phyloP scores from a whole-genome alignment of 2,888 invertebrate species.

The Ferrisia virgata region DNA sequence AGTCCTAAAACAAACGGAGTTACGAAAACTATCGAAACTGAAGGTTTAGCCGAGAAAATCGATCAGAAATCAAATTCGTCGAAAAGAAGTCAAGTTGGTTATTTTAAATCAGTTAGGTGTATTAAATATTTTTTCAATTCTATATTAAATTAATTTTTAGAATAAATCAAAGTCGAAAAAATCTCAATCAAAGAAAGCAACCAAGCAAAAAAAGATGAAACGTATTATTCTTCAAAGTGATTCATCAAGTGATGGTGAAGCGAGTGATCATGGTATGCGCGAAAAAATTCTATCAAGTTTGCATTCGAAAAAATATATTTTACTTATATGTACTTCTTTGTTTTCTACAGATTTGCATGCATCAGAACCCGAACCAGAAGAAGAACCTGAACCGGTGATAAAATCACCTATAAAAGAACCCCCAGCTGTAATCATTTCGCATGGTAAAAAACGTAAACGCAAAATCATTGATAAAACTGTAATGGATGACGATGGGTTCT shows the following conservation, averaged over 20 bases:
- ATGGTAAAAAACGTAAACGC: constrained; percentile 9
- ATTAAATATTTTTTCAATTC: background rate
- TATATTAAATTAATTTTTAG: background rate
- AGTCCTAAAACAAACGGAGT: background rate
- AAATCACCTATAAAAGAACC: background rate
- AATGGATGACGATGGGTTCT: background rate
- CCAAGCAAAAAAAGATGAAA: background rate
- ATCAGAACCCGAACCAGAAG: constrained; percentile 6
- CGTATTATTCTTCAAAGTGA: background rate
- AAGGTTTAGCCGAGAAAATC: background rate
- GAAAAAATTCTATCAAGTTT: background rate
- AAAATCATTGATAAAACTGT: background rate
- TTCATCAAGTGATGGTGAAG: background rate
- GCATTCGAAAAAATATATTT: background rate
- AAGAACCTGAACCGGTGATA: background rate
- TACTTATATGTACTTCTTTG: no score
- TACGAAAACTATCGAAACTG: background rate
- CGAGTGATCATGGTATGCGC: background rate
- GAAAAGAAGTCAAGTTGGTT: background rate
- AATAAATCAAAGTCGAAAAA: background rate
- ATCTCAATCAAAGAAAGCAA: background rate
- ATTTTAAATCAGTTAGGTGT: background rate
- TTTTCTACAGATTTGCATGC: background rate
- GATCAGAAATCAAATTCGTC: background rate
- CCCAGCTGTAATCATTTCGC: background rate